These are phyloP conservation scores for Myiotriccus ornatus DNA, from an alignment of 2,797 vertebrate species.

Conservation along the genomic window DNA sequence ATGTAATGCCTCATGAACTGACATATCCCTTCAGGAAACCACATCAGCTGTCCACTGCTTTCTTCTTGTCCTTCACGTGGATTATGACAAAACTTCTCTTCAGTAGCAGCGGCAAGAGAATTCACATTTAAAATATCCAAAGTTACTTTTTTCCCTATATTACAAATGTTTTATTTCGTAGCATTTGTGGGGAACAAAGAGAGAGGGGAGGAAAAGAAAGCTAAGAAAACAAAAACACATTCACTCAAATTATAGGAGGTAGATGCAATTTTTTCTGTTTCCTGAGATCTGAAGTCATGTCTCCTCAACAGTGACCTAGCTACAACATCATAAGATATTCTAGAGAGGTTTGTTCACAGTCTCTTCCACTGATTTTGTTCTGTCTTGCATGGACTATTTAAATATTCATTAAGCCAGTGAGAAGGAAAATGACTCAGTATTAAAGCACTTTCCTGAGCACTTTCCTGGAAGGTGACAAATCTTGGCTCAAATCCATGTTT, in stretches of 20 bases:
- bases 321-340: neutral
- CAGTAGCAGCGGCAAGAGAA: neutral
- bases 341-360: neutral
- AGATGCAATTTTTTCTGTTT: neutral
- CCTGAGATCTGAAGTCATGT: neutral
- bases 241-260: neutral
- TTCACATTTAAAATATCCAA: neutral
- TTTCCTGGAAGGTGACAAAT: constrained; percentile 37
- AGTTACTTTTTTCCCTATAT: neutral
- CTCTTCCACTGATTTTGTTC: neutral
- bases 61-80: neutral
- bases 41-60: neutral
- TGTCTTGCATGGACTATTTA: constrained; percentile 16
- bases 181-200: fast-evolving
- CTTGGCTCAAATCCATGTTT: neutral
- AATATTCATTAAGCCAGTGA: constrained; percentile 40
- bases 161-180: neutral
- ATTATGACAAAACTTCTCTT: neutral
- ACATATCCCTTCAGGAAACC: neutral
- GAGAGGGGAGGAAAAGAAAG: neutral
- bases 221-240: neutral
- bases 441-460: constrained; percentile 5
- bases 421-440: constrained; percentile 30
- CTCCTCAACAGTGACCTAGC: neutral
- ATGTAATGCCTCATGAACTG: neutral